These are phyloP conservation scores for Macropodus opercularis DNA, from an alignment of 2,797 vertebrate genomes.

Conservation along the genomic window DNA sequence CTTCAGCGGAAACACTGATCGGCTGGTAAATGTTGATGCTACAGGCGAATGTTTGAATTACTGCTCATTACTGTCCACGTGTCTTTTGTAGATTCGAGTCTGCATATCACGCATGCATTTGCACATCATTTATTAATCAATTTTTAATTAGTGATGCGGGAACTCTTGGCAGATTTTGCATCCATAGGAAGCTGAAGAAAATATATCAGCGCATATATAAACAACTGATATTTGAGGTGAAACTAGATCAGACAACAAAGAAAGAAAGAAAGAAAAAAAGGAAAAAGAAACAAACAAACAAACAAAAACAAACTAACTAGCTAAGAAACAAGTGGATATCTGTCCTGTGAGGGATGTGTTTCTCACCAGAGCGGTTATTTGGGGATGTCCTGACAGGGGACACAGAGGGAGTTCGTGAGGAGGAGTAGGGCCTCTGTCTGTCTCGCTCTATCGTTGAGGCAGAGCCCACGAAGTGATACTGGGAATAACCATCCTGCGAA, in stretches of 20 bases:
- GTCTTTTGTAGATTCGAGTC: neutral
- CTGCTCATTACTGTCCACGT: conserved; percentile 11
- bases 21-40: conserved; percentile 51
- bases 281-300: neutral
- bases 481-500: conserved; percentile 94
- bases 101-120: neutral
- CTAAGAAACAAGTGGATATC: neutral
- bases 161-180: neutral
- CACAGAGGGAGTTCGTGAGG: conserved; percentile 96
- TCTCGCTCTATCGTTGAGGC: conserved; percentile 99
- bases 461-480: conserved; percentile 98
- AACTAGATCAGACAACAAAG: neutral
- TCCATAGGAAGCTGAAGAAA: neutral
- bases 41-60: conserved; percentile 27
- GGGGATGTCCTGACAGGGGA: conserved; percentile 97
- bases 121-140: no score
- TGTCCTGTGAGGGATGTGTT: neutral
- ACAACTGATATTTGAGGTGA: neutral
- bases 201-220: neutral
- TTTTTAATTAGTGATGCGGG: no score
- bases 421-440: conserved; percentile 96
- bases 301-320: no score
- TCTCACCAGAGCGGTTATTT: conserved; percentile 97
- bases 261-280: conserved; percentile 4
- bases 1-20: conserved; percentile 38